Conservation (phyloP, 2,797 vertebrate species). For the Perodicticus potto region DNA sequence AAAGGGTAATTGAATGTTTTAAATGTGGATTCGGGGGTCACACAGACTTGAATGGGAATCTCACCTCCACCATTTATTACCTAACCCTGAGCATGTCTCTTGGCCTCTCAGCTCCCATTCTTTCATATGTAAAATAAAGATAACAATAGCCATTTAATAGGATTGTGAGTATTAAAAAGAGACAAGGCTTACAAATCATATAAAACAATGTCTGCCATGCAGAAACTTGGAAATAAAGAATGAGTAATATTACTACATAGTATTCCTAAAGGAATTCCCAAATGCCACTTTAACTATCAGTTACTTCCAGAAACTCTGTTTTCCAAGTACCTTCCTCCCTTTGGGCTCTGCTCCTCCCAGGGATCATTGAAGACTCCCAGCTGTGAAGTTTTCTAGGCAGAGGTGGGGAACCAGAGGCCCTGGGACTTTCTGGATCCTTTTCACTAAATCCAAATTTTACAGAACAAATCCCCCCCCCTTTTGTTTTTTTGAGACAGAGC, state of each 20-base stretch:
- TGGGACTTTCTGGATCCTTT: too few species aligned
- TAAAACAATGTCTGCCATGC: background rate
- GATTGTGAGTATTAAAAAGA: conserved; percentile 19
- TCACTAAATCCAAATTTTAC: too few species aligned
- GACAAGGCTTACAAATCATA: conserved; percentile 56
- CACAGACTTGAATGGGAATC: background rate
- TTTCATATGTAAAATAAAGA: conserved; percentile 57
- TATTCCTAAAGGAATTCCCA: conserved; percentile 30
- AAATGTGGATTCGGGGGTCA: background rate
- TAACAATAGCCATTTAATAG: conserved; percentile 27
- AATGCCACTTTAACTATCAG: background rate
- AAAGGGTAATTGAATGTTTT: background rate
- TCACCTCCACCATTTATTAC: background rate
- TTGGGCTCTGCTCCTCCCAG: background rate
- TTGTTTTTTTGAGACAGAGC: too few species aligned
- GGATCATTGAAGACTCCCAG: conserved; percentile 9
- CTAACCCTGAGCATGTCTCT: background rate
- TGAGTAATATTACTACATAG: background rate
- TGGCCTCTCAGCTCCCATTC: background rate
- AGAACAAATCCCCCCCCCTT: too few species aligned
- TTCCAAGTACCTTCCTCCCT: background rate
- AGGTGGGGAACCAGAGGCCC: too few species aligned
- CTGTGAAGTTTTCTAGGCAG: conserved; percentile 33
- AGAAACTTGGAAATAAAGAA: conserved; percentile 14
- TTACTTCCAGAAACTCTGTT: conserved; percentile 48